Conservation (phyloP, 1,140 invertebrate species). For the Nasonia longicornis region DNA sequence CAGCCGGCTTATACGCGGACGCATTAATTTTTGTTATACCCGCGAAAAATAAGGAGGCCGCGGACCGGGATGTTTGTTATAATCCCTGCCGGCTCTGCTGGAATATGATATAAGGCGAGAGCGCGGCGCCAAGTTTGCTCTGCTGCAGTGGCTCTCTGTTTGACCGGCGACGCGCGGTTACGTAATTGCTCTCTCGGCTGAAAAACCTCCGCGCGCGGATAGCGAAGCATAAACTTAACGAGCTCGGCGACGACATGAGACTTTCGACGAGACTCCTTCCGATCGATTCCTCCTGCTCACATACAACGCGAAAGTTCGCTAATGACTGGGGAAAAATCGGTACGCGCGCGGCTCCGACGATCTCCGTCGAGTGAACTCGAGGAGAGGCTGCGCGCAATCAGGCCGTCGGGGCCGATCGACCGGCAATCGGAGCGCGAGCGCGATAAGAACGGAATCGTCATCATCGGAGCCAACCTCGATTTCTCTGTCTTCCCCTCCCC, state of each 20-base stretch:
- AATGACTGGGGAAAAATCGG: conserved; percentile 21
- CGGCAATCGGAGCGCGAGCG: not conserved
- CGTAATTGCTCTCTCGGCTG: too few relatives aligned
- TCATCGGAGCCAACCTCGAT: not conserved
- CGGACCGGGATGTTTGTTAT: not conserved
- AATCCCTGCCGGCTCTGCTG: too few relatives aligned
- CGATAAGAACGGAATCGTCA: conserved; percentile 14
- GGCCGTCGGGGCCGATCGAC: not conserved
- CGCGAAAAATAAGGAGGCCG: not conserved
- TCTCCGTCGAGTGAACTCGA: not conserved
- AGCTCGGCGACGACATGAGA: not conserved
- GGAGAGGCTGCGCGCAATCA: conserved; percentile 10
- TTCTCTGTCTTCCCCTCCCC: too few relatives aligned
- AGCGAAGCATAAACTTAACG: not conserved
- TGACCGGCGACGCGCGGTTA: not conserved
- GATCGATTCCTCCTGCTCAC: conserved; percentile 5
- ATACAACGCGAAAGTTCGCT: conserved; percentile 4
- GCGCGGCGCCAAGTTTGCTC: not conserved
- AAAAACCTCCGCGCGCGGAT: too few relatives aligned
- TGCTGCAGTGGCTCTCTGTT: not conserved
- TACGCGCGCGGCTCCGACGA: not conserved
- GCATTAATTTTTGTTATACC: conserved; percentile 14
- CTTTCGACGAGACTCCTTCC: not conserved
- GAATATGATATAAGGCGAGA: not conserved
- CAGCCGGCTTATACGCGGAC: not conserved